phyloP scores from a whole-genome alignment of 1,140 invertebrate species.

The Caerostris extrusa region DNA sequence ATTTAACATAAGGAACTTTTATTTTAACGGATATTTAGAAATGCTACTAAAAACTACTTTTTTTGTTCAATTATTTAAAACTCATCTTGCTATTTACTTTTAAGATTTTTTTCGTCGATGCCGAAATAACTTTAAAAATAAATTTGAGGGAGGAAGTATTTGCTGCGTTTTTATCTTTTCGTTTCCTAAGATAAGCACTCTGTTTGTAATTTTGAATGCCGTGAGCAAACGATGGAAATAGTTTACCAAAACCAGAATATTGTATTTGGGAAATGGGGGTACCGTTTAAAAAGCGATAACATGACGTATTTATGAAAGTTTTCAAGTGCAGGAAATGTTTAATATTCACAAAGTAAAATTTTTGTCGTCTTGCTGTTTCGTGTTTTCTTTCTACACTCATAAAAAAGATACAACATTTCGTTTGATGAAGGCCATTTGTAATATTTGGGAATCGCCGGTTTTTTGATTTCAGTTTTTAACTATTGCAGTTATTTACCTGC shows the following conservation, averaged over 20 bases:
- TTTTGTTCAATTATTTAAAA: neutral
- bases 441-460: neutral
- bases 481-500: no score
- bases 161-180: neutral
- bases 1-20: neutral
- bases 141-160: neutral
- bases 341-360: neutral
- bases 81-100: neutral
- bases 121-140: neutral
- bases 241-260: neutral
- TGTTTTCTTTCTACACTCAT: no score
- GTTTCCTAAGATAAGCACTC: neutral
- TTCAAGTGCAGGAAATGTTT: neutral
- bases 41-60: neutral
- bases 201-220: neutral
- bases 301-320: neutral
- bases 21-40: neutral
- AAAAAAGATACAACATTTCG: no score
- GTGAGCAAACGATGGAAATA: neutral
- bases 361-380: neutral
- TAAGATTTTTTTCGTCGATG: slow-evolving; percentile 1
- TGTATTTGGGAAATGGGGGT: neutral
- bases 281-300: slow-evolving; percentile 21
- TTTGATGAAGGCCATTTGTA: neutral
- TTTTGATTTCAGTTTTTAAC: neutral